Base-by-base conservation (phyloP, 2,888 invertebrate genomes). In the Drosophila meridionalis region DNA sequence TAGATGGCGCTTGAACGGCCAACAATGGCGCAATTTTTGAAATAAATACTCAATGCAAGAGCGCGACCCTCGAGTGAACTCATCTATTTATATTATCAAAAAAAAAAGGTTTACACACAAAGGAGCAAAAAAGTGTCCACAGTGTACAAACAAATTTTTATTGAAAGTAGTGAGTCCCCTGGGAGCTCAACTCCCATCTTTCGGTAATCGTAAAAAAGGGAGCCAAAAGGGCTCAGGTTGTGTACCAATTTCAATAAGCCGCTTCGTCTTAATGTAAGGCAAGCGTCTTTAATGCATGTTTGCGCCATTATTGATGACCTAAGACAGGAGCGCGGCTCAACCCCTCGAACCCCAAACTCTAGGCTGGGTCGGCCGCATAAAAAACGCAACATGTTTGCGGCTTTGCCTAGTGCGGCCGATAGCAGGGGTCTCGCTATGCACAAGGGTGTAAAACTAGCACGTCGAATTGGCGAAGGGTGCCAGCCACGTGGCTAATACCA, bases 231-330 rank as follows among this genome's bases (percentile, higher is more conserved):
- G 78, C 80, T 82, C 76, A 78, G 80, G 85, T 75, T 87, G 78
- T 82, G 81, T 85, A 77, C 78, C 85, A 87, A 89, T 83, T 88
- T 80, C 76, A 76, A 83, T 82, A 82, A 83, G 82, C 81, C 71
- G 78, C 72, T 53, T 72, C 72, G 50, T 63, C 77, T 70, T 82
- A 82, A 82, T 82, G 82, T 64, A 82, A 78, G 73, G 79, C 72
- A 77, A 73, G 71, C 78, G 79, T 76, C 78, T 77, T 83, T 79
- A 81, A 79, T 83, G 70, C 72, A 78, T 83, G 80, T 82, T 83
- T 83, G 68, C 69, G 80, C 79, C 85, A 73, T 90, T 90, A 90
- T 90, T 90, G 90, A 90, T 90, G 90, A 89, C 82, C 89, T 83
- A 62, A 75, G 62, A 72, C 62, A 48, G 67, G 20, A 55, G 43